Base-by-base conservation (phyloP, 1,140 invertebrate genomes). In the Platyscapa corneri region DNA sequence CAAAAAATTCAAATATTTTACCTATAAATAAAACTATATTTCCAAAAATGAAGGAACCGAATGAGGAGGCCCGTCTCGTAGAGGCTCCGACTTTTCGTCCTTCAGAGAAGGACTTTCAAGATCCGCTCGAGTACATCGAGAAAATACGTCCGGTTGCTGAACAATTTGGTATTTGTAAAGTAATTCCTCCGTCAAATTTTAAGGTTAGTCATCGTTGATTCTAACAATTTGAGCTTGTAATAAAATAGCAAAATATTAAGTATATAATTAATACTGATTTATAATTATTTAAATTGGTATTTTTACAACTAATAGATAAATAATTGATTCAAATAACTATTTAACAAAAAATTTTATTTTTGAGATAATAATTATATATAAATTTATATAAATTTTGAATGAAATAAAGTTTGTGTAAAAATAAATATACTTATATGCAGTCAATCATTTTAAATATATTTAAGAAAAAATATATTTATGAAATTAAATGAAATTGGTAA, bases 111-210 rank as follows among this genome's bases (percentile, higher is more conserved):
- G 97, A 98, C 91, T 98, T 98, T 89, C 95, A 97, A 90, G 97
- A 99, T 94, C 98, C 98, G 0, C 93, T 99, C 3, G 95, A 96
- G 87, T 99, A 97, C 89, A 97, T 99, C 86, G 96, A 97, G 86
- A 96, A 96, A 87, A 98, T 99, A 37, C 94, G 96, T 79, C 94
- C 95, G 0, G 93, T 95, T 84, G 97, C 97, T 0, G 96, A 97
- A 84, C 95, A 96, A 83, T 98, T 95, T 93, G 98, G 98, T 0
- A 96, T 99, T 86, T 98, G 97, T 90, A 95, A 96, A 89, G 97
- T 99, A 60, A 95, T 99, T 49, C 97, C 98, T n/a, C 98, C 98
- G 0, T 90, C 94, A 12, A 96, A 94, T 89, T 99, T 98, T 90
- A 97, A 97, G 93, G 95, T 96, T 91, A 89, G 75, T 39, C 16